These are phyloP conservation scores for Sphinx pinastri DNA, from an alignment of 2,888 invertebrate species.

Conservation along the genomic window DNA sequence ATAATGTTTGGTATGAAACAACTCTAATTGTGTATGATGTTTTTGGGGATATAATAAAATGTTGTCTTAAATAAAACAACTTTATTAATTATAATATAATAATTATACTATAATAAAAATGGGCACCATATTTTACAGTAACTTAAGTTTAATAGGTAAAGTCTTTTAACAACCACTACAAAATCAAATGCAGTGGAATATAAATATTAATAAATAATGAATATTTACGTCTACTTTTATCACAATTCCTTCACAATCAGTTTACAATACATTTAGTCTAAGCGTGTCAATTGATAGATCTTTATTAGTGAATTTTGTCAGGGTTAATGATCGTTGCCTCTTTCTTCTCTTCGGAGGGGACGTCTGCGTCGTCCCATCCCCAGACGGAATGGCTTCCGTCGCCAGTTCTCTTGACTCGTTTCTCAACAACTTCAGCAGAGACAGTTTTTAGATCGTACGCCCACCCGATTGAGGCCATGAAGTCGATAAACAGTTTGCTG, in stretches of 20 bases:
- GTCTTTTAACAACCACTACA: slow-evolving; percentile 31
- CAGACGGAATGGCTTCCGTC: slow-evolving; percentile 89
- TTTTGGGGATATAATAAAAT: no score
- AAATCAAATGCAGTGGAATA: slow-evolving; percentile 21
- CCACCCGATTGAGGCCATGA: slow-evolving; percentile 92
- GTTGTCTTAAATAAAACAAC: not conserved
- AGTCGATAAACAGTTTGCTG: slow-evolving; percentile 90
- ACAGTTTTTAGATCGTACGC: slow-evolving; percentile 94
- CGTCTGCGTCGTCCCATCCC: slow-evolving; percentile 89
- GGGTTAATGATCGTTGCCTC: slow-evolving; percentile 49
- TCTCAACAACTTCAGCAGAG: slow-evolving; percentile 86
- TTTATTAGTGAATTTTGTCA: slow-evolving; percentile 7
- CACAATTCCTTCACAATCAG: slow-evolving; percentile 15
- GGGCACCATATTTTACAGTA: slow-evolving; percentile 34
- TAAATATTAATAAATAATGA: slow-evolving; percentile 29
- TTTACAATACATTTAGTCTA: not conserved
- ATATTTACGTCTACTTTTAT: slow-evolving; percentile 26
- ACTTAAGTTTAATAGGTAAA: slow-evolving; percentile 27
- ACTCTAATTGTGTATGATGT: no score
- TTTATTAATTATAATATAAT: not conserved
- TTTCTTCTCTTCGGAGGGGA: slow-evolving; percentile 50
- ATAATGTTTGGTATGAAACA: no score
- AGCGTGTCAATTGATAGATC: not conserved
- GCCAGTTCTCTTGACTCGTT: slow-evolving; percentile 89
- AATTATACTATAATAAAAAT: not conserved